These are phyloP conservation scores for Pangasius larnaudii DNA, from an alignment of 2,797 vertebrate species.

Conservation along the genomic window DNA sequence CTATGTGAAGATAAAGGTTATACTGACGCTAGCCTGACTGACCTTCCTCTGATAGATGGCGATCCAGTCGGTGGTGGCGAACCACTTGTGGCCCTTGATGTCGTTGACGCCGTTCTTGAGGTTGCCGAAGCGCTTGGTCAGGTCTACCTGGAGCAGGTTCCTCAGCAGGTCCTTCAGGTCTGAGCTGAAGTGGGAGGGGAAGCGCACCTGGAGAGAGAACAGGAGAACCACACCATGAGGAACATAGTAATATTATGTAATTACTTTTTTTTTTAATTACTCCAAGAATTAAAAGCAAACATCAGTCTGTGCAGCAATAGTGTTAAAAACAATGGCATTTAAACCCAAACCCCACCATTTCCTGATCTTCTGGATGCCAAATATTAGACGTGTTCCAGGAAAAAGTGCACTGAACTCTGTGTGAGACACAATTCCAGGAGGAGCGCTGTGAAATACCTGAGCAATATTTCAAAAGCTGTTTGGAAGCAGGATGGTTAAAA, in stretches of 20 bases:
- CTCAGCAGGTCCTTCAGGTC: conserved; percentile 97
- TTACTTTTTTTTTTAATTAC: too few species aligned
- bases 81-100: conserved; percentile 99
- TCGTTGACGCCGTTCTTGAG: conserved; percentile 99
- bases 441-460: not conserved
- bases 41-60: conserved; percentile 99
- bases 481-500: not conserved
- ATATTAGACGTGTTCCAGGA: not conserved
- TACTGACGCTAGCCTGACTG: not conserved
- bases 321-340: not conserved
- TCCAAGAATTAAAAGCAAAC: not conserved
- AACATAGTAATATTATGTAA: not conserved
- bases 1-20: not conserved
- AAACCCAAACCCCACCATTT: not conserved
- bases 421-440: not conserved
- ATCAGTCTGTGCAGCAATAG: too few species aligned
- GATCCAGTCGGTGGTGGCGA: conserved; percentile 99
- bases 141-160: conserved; percentile 97
- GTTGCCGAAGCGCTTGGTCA: conserved; percentile 98
- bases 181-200: conserved; percentile 98
- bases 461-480: not conserved
- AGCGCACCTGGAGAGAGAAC: conserved; percentile 85
- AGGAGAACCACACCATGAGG: not conserved
- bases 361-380: not conserved
- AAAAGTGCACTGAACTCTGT: not conserved